A percentile compares a stretch with the other conserved stretches of the same genome.
phyloP scores from a whole-genome alignment of 2,888 invertebrate genomes.

The Phymatocera aterrima region DNA sequence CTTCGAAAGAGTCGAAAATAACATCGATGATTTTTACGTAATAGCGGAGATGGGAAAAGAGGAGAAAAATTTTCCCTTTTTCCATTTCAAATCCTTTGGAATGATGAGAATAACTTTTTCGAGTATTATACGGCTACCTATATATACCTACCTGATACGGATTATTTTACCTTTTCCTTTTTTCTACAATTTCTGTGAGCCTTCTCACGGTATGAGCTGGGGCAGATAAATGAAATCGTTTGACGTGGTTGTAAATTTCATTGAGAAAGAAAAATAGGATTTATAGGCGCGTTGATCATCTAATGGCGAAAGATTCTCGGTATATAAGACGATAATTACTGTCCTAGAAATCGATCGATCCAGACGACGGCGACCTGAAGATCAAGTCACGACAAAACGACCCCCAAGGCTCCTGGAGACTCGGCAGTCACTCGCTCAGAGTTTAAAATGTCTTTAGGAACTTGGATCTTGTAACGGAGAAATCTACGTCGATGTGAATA shows the following conservation, averaged over 20 bases:
- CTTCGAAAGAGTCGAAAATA: background rate
- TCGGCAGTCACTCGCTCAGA: background rate
- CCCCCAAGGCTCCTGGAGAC: background rate
- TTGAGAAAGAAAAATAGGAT: constrained; percentile 10
- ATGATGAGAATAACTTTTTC: background rate
- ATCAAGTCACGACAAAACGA: constrained; percentile 41
- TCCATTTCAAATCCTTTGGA: background rate
- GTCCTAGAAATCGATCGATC: constrained; percentile 29
- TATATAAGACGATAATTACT: constrained; percentile 10
- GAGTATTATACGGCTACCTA: background rate
- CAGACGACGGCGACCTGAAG: background rate
- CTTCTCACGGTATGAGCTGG: background rate
- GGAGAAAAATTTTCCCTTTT: background rate
- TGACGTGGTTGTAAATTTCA: background rate
- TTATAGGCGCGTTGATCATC: background rate
- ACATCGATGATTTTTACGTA: constrained; percentile 23
- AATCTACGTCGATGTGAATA: background rate
- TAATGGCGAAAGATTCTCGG: background rate
- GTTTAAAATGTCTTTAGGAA: constrained; percentile 25
- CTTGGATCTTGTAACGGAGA: constrained; percentile 11
- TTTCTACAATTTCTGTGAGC: too few relatives aligned
- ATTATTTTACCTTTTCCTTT: too few relatives aligned
- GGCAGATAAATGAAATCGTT: too few relatives aligned
- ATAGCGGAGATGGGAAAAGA: background rate
- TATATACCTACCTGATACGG: too few relatives aligned